Conservation (phyloP, 2,797 vertebrate species). For the Acrossocheilus wenchowensis region DNA sequence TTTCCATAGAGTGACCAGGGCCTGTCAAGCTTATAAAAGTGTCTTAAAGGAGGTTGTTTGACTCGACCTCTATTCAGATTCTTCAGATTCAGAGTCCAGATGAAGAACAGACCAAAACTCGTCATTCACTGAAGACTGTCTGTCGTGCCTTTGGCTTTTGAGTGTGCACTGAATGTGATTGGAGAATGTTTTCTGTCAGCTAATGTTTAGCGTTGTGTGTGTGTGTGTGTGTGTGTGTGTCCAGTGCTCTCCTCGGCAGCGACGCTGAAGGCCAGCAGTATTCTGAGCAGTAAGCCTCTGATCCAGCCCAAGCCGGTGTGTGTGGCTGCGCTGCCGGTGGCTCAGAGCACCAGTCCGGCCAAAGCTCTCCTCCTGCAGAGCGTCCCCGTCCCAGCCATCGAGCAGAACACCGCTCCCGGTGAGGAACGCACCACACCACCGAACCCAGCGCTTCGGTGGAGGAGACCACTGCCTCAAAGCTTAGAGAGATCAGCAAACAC, state of each 20-base stretch:
- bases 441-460: too few relatives aligned
- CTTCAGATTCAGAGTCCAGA: background rate
- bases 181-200: background rate
- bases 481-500: too few relatives aligned
- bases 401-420: slow-evolving; percentile 76
- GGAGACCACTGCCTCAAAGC: too few relatives aligned
- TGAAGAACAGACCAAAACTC: background rate
- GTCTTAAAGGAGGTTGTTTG: background rate
- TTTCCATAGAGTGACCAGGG: background rate
- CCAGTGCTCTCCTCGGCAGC: slow-evolving; percentile 61
- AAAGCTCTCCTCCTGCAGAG: slow-evolving; percentile 86
- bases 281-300: slow-evolving; percentile 79
- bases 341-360: slow-evolving; percentile 65
- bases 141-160: background rate
- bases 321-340: slow-evolving; percentile 73
- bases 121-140: background rate
- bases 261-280: slow-evolving; percentile 73
- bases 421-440: slow-evolving; percentile 7
- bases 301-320: slow-evolving; percentile 86
- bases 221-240: background rate
- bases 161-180: background rate
- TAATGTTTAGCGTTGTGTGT: background rate
- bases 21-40: background rate
- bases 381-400: slow-evolving; percentile 63
- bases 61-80: background rate